Percentiles rank a stretch among this genome's conserved stretches.
Evolutionary conservation across 2,888 invertebrate species (phyloP).

Genomic region (Drosophila parthenogenetica): DNA sequence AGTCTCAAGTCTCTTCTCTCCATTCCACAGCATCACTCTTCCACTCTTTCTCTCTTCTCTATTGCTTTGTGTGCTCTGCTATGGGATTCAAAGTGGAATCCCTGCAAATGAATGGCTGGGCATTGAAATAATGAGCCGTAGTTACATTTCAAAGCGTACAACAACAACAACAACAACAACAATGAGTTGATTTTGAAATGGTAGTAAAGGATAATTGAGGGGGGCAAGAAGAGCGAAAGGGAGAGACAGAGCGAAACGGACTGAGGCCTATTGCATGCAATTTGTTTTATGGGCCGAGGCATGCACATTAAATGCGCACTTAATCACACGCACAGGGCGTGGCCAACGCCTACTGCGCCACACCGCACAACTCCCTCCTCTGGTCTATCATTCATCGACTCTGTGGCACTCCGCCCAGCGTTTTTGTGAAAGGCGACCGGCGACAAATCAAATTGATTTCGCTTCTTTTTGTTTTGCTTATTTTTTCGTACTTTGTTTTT

Average conservation of each 20-base stretch:
- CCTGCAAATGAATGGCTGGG: conserved; percentile 69
- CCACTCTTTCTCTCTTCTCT: not conserved
- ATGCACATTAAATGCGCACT: conserved; percentile 78
- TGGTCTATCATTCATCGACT: not conserved
- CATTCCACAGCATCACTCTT: too few species aligned
- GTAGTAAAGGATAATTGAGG: conserved; percentile 15
- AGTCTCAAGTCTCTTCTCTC: conserved; percentile 14
- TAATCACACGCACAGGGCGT: conserved; percentile 75
- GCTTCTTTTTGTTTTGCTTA: conserved; percentile 21
- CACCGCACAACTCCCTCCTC: not conserved
- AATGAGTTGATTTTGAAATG: conserved; percentile 28
- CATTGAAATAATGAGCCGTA: conserved; percentile 77
- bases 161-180: conserved; percentile 26
- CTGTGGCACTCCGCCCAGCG: not conserved
- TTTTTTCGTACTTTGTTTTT: conserved; percentile 24
- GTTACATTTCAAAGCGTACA: conserved; percentile 75
- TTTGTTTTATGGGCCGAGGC: conserved; percentile 74
- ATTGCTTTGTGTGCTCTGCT: conserved; percentile 5
- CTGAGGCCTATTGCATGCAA: conserved; percentile 70
- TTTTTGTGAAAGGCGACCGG: conserved; percentile 24
- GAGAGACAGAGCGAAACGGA: conserved; percentile 24
- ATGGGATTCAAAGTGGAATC: conserved; percentile 45
- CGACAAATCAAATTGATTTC: conserved; percentile 80
- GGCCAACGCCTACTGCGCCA: conserved; percentile 26
- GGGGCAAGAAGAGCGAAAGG: not conserved